Evolutionary conservation across 2,888 invertebrate genomes (phyloP).

Genomic region (Palloptera scutellata): DNA sequence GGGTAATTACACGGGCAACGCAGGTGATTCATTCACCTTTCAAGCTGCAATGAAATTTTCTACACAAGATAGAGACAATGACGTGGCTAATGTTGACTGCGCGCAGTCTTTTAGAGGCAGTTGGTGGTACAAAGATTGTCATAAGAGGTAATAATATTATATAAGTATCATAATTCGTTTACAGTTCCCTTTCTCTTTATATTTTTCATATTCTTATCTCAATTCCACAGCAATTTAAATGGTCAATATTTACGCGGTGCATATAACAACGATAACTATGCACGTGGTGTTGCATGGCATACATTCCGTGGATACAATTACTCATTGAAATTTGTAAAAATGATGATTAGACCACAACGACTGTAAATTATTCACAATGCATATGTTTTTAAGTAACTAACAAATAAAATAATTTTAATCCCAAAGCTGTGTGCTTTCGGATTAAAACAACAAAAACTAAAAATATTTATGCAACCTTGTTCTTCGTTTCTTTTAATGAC

Average conservation of each 20-base stretch:
- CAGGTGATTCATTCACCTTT: slow-evolving; percentile 74
- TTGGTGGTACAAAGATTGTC: slow-evolving; percentile 79
- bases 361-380: no score
- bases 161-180: no score
- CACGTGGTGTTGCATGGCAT: slow-evolving; percentile 75
- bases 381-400: no score
- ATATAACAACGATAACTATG: slow-evolving; percentile 67
- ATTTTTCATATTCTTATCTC: neutral
- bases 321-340: slow-evolving; percentile 70
- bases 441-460: no score
- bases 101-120: slow-evolving; percentile 73
- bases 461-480: no score
- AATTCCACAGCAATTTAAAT: slow-evolving; percentile 69
- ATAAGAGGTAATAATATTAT: slow-evolving; percentile 66
- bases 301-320: slow-evolving; percentile 72
- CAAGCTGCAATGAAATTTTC: slow-evolving; percentile 78
- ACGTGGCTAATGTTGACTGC: slow-evolving; percentile 73
- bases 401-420: no score
- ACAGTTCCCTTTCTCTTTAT: no score
- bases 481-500: no score
- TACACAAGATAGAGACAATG: slow-evolving; percentile 74
- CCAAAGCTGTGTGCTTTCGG: no score
- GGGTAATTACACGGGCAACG: slow-evolving; percentile 68
- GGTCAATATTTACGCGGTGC: slow-evolving; percentile 75
- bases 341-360: slow-evolving; percentile 71